Evolutionary conservation across 1,140 invertebrate species (phyloP).

Genomic region (Drosophila trapezifrons): DNA sequence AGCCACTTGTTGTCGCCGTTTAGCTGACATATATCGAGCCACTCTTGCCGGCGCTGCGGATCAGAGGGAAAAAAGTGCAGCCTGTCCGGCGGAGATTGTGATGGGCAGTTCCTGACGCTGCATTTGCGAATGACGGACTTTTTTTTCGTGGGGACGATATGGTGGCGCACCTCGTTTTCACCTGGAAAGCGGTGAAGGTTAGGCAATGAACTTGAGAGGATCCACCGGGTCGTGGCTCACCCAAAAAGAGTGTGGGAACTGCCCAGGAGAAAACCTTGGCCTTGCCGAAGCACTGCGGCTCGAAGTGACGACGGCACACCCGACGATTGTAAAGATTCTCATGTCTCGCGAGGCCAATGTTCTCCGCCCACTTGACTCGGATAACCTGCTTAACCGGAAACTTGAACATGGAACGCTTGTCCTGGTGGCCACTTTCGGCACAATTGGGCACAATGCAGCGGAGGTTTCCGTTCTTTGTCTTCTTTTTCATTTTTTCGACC

Average conservation of each 20-base stretch:
- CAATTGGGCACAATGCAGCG: conserved; percentile 28
- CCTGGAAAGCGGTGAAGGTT: background rate
- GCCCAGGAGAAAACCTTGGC: conserved; percentile 37
- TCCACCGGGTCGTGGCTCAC: background rate
- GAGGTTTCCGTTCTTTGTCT: conserved; percentile 18
- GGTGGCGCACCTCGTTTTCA: background rate
- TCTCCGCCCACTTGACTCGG: conserved; percentile 27
- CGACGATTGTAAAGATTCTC: conserved; percentile 19
- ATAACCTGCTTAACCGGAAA: conserved; percentile 32
- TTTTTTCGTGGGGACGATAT: background rate
- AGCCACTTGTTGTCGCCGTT: conserved; percentile 14
- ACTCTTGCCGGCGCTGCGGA: conserved; percentile 13
- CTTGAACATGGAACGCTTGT: conserved; percentile 32
- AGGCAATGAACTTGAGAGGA: background rate
- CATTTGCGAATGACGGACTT: conserved; percentile 17
- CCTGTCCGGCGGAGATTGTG: conserved; percentile 19
- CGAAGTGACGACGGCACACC: conserved; percentile 33
- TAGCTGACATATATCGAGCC: conserved; percentile 20
- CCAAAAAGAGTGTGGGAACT: conserved; percentile 25
- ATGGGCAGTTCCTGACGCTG: conserved; percentile 10
- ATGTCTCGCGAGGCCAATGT: conserved; percentile 16
- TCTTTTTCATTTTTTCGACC: conserved; percentile 19
- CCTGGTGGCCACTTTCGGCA: conserved; percentile 25
- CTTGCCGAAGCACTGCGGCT: conserved; percentile 30
- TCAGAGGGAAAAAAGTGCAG: conserved; percentile 34